Evolutionary conservation across 2,797 vertebrate species (phyloP).

Genomic region (Todus mexicanus): DNA sequence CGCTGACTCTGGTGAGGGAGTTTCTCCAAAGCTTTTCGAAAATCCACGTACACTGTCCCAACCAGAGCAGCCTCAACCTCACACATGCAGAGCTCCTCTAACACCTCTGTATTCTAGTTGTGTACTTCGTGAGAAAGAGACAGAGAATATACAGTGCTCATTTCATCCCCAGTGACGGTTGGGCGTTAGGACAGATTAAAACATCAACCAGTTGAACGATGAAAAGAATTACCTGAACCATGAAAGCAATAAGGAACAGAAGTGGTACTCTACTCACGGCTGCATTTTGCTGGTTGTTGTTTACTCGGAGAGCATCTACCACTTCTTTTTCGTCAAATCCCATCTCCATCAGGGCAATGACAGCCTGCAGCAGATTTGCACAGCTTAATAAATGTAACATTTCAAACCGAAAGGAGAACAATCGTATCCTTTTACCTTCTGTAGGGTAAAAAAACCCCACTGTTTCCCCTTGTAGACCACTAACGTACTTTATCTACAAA

Average conservation of each 20-base stretch:
- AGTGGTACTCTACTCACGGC: constrained; percentile 80
- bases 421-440: background rate
- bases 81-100: background rate
- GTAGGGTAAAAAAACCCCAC: background rate
- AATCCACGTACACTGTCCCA: background rate
- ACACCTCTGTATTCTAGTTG: background rate
- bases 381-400: background rate
- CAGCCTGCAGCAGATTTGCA: constrained; percentile 78
- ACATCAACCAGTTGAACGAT: background rate
- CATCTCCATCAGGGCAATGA: constrained; percentile 98
- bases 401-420: background rate
- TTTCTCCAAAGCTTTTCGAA: background rate
- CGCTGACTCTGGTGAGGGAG: background rate
- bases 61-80: background rate
- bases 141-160: background rate
- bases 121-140: background rate
- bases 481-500: background rate
- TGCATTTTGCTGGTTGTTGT: constrained; percentile 96
- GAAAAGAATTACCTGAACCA: background rate
- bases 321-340: constrained; percentile 98
- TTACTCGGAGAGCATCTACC: constrained; percentile 91
- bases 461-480: background rate
- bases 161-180: background rate
- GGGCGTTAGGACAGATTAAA: background rate
- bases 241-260: background rate